These are phyloP conservation scores for Brienomyrus longianalis DNA, from an alignment of 2,113 vertebrate species.

Conservation along the genomic window DNA sequence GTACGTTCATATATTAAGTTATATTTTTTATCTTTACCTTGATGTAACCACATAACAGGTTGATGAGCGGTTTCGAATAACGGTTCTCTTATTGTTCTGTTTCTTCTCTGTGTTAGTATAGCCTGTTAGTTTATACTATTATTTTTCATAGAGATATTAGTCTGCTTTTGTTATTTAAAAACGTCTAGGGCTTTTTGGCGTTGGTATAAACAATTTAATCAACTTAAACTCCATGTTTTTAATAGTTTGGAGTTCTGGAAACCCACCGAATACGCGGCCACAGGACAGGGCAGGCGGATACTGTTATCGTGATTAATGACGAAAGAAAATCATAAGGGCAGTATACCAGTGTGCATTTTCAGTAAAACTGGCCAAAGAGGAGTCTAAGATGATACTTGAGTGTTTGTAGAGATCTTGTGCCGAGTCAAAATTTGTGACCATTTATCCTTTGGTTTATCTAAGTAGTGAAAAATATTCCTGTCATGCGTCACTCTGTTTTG, in stretches of 20 bases:
- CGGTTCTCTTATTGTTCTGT: neutral
- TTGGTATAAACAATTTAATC: neutral
- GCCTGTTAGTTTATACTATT: neutral
- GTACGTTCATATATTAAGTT: conserved; percentile 35
- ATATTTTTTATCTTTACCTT: neutral
- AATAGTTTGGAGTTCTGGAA: neutral
- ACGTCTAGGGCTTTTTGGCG: neutral
- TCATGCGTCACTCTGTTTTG: neutral
- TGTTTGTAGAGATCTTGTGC: neutral
- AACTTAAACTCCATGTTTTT: neutral
- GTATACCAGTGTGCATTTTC: neutral
- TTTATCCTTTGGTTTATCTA: neutral
- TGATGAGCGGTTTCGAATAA: neutral
- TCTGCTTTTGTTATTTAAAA: neutral
- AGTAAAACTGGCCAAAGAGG: neutral
- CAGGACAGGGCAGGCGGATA: neutral
- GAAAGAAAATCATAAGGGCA: neutral
- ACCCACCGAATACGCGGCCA: neutral
- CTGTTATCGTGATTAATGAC: neutral
- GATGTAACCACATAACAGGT: conserved; percentile 1
- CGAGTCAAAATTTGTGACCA: neutral
- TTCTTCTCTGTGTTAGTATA: neutral
- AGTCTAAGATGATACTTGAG: neutral
- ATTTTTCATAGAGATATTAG: neutral
- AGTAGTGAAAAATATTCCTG: neutral